These are phyloP conservation scores for Beroe ovata DNA, from an alignment of 37 sponge, comb jelly and placozoan genomes.

Conservation along the genomic window DNA sequence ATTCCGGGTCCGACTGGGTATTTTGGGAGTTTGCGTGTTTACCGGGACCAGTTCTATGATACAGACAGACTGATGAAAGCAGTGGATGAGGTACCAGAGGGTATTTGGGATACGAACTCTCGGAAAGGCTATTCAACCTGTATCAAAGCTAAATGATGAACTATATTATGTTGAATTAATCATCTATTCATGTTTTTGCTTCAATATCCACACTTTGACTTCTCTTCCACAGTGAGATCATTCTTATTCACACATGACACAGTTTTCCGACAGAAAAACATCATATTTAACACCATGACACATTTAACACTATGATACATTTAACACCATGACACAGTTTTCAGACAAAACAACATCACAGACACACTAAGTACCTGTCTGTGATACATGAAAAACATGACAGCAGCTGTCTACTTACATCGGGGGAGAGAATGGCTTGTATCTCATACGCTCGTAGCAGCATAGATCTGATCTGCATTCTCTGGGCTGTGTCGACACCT, in stretches of 20 bases:
- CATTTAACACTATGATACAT: too few relatives aligned
- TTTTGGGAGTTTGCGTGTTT: slow-evolving; percentile 58
- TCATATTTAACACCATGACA: too few relatives aligned
- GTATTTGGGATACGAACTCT: slow-evolving; percentile 46
- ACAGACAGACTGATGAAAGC: slow-evolving; percentile 15
- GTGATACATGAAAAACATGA: too few relatives aligned
- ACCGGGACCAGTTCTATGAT: slow-evolving; percentile 49
- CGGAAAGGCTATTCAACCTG: slow-evolving; percentile 36
- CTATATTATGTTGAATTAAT: not conserved
- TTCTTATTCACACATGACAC: too few relatives aligned
- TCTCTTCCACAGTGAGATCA: too few relatives aligned
- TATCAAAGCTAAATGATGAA: not conserved
- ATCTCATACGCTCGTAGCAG: slow-evolving; percentile 63
- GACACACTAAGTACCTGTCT: too few relatives aligned
- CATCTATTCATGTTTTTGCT: too few relatives aligned
- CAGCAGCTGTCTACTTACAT: slow-evolving; percentile 37
- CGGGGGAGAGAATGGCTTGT: slow-evolving; percentile 50
- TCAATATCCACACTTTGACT: too few relatives aligned
- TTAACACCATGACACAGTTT: too few relatives aligned
- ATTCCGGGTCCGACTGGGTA: slow-evolving; percentile 41
- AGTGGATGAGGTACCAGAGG: not conserved
- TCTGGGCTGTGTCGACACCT: not conserved
- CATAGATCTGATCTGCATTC: slow-evolving; percentile 49
- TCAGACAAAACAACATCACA: too few relatives aligned
- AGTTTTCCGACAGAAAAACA: too few relatives aligned